Conservation (phyloP, 1,140 invertebrate species). For the Centruroides sculpturatus region DNA sequence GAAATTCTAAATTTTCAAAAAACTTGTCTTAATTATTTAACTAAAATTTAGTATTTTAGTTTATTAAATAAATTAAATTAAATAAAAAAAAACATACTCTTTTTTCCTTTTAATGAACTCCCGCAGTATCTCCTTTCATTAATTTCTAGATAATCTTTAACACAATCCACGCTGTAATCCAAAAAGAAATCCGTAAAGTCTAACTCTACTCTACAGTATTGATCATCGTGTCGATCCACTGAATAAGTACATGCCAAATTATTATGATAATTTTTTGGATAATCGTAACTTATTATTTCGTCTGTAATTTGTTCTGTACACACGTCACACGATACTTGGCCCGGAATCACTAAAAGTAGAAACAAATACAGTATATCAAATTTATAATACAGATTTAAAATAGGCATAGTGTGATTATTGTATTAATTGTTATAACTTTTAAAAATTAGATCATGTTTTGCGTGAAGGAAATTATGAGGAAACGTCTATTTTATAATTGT, state of each 20-base stretch:
- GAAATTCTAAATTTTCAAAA: background rate
- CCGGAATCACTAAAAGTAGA: too few relatives aligned
- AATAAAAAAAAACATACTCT: background rate
- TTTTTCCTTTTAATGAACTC: constrained; percentile 1
- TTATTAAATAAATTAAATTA: background rate
- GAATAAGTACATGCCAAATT: constrained; percentile 18
- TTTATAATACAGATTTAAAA: too few relatives aligned
- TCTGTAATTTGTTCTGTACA: background rate
- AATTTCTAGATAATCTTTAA: constrained; percentile 14
- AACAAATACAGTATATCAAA: too few relatives aligned
- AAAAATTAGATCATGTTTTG: too few relatives aligned
- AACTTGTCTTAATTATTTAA: background rate
- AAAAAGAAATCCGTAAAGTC: constrained; percentile 19
- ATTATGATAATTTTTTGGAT: constrained; percentile 15
- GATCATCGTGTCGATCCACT: constrained; percentile 4
- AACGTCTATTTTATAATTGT: too few relatives aligned
- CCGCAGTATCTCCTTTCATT: constrained; percentile 17
- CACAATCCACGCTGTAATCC: constrained; percentile 15
- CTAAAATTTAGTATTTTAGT: too few relatives aligned
- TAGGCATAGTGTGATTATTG: too few relatives aligned
- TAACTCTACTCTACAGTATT: constrained; percentile 17
- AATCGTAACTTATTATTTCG: constrained; percentile 18
- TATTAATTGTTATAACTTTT: too few relatives aligned
- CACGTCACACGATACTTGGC: background rate
- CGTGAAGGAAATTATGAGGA: too few relatives aligned